A percentile compares a stretch with the other conserved stretches of the same genome.
phyloP scores from a whole-genome alignment of 2,797 vertebrate genomes.

The Galago senegalensis region DNA sequence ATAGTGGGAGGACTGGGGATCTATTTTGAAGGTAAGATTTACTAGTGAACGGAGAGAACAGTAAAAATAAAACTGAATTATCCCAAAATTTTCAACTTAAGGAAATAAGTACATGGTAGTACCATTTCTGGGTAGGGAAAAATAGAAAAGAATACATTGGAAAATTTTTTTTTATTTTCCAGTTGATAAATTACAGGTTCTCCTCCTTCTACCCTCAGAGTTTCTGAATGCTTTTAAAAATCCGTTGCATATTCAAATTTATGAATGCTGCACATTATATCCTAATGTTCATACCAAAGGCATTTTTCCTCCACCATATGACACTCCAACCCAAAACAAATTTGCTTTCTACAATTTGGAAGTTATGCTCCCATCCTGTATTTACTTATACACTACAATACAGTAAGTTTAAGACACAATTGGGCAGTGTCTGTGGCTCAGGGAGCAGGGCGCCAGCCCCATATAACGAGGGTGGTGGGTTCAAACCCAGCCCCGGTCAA shows the following conservation, averaged over 20 bases:
- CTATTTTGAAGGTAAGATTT: not conserved
- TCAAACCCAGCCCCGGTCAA: too few relatives aligned
- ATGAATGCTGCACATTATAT: too few relatives aligned
- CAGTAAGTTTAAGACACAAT: not conserved
- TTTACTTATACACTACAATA: not conserved
- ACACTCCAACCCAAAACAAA: not conserved
- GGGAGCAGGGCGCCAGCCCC: too few relatives aligned
- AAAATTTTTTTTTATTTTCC: slow-evolving; percentile 30
- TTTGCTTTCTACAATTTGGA: not conserved
- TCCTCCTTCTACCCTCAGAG: too few relatives aligned
- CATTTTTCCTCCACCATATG: not conserved
- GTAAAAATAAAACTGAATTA: not conserved
- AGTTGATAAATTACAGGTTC: not conserved
- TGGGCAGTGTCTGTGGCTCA: too few relatives aligned
- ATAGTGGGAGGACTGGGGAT: not conserved
- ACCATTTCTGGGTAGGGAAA: not conserved
- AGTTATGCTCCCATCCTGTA: not conserved
- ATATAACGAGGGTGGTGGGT: too few relatives aligned
- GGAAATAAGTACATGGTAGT: not conserved
- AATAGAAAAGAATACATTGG: not conserved
- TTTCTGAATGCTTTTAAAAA: slow-evolving; percentile 11
- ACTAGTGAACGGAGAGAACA: not conserved
- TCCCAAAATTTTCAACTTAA: not conserved
- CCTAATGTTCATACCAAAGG: not conserved
- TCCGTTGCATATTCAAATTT: too few relatives aligned